These are phyloP conservation scores for Microdon myrmicae DNA, from an alignment of 2,888 invertebrate genomes.

Conservation along the genomic window DNA sequence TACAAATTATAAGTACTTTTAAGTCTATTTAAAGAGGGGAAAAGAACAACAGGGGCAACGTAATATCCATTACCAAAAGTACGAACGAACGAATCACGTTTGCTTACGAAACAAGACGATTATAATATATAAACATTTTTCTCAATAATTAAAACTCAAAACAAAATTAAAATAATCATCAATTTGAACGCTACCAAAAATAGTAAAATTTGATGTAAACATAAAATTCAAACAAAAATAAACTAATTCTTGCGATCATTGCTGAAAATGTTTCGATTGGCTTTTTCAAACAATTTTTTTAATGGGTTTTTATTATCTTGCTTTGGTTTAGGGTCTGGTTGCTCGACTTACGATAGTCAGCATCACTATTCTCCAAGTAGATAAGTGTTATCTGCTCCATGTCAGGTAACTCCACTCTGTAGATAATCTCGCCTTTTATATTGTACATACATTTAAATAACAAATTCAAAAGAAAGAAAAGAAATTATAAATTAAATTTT, in stretches of 20 bases:
- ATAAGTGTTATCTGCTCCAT: conserved; percentile 94
- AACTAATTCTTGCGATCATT: conserved; percentile 39
- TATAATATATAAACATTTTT: conserved; percentile 34
- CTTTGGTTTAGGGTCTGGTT: conserved; percentile 57
- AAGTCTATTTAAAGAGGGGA: conserved; percentile 30
- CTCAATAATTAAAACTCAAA: too few species aligned
- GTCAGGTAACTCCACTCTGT: conserved; percentile 92
- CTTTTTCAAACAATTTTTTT: conserved; percentile 23
- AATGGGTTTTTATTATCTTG: conserved; percentile 44
- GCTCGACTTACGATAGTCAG: conserved; percentile 69
- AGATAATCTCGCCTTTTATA: conserved; percentile 90
- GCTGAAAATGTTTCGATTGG: conserved; percentile 44
- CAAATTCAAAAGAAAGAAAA: conserved; percentile 53
- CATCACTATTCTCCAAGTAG: conserved; percentile 85
- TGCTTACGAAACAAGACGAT: conserved; percentile 48
- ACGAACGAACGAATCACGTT: conserved; percentile 49
- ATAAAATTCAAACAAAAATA: too few species aligned
- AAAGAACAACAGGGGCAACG: conserved; percentile 51
- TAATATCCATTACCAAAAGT: conserved; percentile 50
- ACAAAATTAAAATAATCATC: too few species aligned
- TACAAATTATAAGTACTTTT: conserved; percentile 32
- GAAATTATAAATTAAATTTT: conserved; percentile 51
- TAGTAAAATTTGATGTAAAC: too few species aligned
- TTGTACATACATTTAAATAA: conserved; percentile 52
- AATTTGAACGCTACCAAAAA: too few species aligned